Conservation (phyloP, 2,797 vertebrate species). For the Gymnoscopelus braueri region DNA sequence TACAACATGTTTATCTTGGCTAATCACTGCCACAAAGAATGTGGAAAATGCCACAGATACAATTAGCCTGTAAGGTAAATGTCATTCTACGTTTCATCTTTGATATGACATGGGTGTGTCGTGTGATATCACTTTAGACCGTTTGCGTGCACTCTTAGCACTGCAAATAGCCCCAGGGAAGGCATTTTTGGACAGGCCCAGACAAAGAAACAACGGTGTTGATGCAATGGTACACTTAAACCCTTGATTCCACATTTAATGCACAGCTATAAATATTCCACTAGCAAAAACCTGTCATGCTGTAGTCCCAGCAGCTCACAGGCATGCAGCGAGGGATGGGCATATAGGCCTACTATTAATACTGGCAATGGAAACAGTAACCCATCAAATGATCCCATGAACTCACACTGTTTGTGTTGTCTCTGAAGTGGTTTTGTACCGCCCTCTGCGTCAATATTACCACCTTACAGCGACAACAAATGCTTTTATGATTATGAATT, state of each 20-base stretch:
- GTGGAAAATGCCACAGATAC: conserved; percentile 36
- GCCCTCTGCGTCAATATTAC: conserved; percentile 13
- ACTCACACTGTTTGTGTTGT: conserved; percentile 50
- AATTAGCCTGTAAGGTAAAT: conserved; percentile 47
- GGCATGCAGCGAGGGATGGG: conserved; percentile 63
- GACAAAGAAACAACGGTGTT: conserved; percentile 77
- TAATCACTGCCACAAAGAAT: conserved; percentile 16
- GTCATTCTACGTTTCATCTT: conserved; percentile 40
- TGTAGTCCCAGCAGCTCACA: conserved; percentile 58
- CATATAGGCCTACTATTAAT: conserved; percentile 71
- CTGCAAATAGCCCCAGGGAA: conserved; percentile 75
- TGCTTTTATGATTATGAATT: conserved; percentile 71
- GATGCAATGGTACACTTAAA: conserved; percentile 82
- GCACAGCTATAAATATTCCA: conserved; percentile 86
- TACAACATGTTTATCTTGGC: conserved; percentile 11
- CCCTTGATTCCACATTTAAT: conserved; percentile 83
- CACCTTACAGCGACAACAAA: conserved; percentile 40
- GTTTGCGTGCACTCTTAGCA: conserved; percentile 47
- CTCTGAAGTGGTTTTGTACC: conserved; percentile 56
- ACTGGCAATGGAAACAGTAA: conserved; percentile 64
- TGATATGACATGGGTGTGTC: conserved; percentile 60
- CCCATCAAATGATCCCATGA: conserved; percentile 63
- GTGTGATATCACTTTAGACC: conserved; percentile 64
- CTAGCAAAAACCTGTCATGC: conserved; percentile 79
- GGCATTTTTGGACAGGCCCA: conserved; percentile 85